Evolutionary conservation across 2,888 invertebrate genomes (phyloP).

Genomic region (Sclerodermus sp.): DNA sequence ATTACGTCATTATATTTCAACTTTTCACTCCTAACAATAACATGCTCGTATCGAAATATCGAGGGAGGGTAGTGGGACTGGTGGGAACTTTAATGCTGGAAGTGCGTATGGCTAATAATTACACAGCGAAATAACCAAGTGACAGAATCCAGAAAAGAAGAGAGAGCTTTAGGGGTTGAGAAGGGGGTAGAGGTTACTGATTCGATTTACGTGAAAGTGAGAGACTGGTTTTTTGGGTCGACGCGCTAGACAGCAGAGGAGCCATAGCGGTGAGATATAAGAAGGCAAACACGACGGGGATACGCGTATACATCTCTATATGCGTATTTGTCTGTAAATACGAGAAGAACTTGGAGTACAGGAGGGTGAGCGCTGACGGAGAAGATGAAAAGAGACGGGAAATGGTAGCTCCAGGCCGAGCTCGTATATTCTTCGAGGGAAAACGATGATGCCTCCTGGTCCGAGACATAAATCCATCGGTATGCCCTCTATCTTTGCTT

Average conservation of each 20-base stretch:
- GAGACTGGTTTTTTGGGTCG: conserved; percentile 14
- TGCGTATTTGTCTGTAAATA: conserved; percentile 53
- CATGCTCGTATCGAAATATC: too few species aligned
- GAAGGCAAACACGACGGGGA: conserved; percentile 47
- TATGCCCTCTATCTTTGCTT: conserved; percentile 45
- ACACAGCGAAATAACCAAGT: too few species aligned
- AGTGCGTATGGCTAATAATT: too few species aligned
- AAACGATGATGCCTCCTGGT: conserved; percentile 38
- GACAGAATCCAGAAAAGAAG: too few species aligned
- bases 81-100: too few species aligned
- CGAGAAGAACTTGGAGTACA: conserved; percentile 32
- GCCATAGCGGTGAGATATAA: conserved; percentile 42
- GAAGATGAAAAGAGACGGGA: conserved; percentile 1
- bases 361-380: conserved; percentile 13
- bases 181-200: conserved; percentile 14
- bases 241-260: conserved; percentile 17
- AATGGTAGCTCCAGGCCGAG: not conserved
- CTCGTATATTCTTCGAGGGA: conserved; percentile 9
- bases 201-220: conserved; percentile 20
- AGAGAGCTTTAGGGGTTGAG: too few species aligned
- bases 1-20: not conserved
- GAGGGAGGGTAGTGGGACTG: too few species aligned
- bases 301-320: conserved; percentile 32
- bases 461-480: conserved; percentile 50
- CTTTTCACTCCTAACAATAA: not conserved